A percentile compares a stretch with the other conserved stretches of the same genome.
These are phyloP conservation scores for Ceuthmochares aereus DNA, from an alignment of 2,113 vertebrate species.

Conservation along the genomic window DNA sequence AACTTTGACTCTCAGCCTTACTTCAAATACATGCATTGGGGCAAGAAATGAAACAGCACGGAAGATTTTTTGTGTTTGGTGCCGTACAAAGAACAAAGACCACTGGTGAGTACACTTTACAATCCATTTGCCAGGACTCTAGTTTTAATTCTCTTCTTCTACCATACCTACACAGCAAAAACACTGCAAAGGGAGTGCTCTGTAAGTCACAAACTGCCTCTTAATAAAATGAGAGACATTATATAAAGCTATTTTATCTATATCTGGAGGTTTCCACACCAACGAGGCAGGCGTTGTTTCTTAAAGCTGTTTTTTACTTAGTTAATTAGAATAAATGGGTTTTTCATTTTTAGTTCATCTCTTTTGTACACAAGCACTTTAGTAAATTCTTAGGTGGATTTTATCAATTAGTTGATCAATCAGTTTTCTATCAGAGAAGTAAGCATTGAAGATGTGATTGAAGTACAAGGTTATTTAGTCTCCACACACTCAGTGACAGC, in stretches of 20 bases:
- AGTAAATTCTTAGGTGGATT: neutral
- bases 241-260: neutral
- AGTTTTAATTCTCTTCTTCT: neutral
- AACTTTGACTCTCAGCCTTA: neutral
- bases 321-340: conserved; percentile 3
- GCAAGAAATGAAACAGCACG: neutral
- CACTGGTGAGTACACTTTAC: neutral
- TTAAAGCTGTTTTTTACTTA: neutral
- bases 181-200: neutral
- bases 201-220: neutral
- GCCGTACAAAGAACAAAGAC: neutral
- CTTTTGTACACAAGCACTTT: neutral
- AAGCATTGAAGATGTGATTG: neutral
- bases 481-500: neutral
- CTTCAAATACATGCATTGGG: neutral
- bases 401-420: conserved; percentile 33
- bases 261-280: neutral
- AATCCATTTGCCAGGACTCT: neutral
- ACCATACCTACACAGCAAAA: neutral
- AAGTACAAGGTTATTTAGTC: conserved; percentile 15
- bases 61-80: neutral
- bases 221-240: neutral
- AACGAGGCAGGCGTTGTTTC: neutral
- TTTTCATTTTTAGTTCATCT: neutral
- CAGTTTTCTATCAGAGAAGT: neutral